phyloP scores from a whole-genome alignment of 2,888 invertebrate species.

The Lycaena phlaeas region DNA sequence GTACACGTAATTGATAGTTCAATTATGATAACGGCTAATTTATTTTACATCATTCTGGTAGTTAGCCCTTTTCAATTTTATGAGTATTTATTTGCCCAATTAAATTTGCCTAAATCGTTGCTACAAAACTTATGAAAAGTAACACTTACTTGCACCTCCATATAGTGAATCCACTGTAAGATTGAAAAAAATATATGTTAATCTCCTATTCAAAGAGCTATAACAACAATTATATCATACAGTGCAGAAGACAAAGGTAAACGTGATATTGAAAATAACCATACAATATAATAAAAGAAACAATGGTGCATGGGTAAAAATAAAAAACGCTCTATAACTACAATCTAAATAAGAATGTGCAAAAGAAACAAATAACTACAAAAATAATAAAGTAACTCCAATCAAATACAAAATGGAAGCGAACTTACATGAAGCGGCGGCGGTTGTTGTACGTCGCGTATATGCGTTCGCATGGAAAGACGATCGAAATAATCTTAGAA shows the following conservation, averaged over 20 bases:
- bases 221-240: slow-evolving; percentile 26
- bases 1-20: too few species aligned
- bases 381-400: too few species aligned
- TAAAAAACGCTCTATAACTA: slow-evolving; percentile 50
- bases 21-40: too few species aligned
- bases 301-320: slow-evolving; percentile 62
- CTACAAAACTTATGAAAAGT: slow-evolving; percentile 2
- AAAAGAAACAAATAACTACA: slow-evolving; percentile 48
- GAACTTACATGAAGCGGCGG: slow-evolving; percentile 67
- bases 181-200: slow-evolving; percentile 56
- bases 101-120: too few species aligned
- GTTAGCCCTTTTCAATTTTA: too few species aligned
- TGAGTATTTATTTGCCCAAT: too few species aligned
- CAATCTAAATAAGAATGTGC: slow-evolving; percentile 42
- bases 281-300: slow-evolving; percentile 38
- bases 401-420: slow-evolving; percentile 36
- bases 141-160: slow-evolving; percentile 80
- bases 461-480: slow-evolving; percentile 63
- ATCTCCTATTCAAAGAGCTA: slow-evolving; percentile 29
- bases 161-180: slow-evolving; percentile 81
- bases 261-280: slow-evolving; percentile 25
- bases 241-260: slow-evolving; percentile 29
- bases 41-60: too few species aligned
- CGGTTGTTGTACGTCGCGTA: slow-evolving; percentile 51
- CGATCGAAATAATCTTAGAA: slow-evolving; percentile 60